A percentile compares a stretch with the other conserved stretches of the same genome.
Evolutionary conservation across 2,797 vertebrate genomes (phyloP).

Genomic region (Sebastes itinus): DNA sequence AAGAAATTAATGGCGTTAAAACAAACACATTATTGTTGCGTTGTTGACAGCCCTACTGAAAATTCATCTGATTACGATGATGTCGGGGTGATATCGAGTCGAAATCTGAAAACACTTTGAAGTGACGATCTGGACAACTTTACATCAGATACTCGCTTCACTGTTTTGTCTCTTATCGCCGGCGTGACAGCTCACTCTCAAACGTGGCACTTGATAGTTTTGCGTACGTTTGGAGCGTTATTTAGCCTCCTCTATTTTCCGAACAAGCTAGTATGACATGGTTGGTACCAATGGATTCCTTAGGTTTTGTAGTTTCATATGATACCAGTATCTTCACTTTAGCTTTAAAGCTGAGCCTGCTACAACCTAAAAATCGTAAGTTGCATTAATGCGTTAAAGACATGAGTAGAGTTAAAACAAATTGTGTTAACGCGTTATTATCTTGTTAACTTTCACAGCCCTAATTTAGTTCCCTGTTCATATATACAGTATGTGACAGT

Average conservation of each 20-base stretch:
- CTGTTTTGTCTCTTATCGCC: constrained; percentile 13
- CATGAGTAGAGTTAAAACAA: fast-evolving
- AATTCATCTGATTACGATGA: not conserved
- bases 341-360: too few relatives aligned
- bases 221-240: not conserved
- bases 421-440: too few relatives aligned
- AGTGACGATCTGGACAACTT: constrained; percentile 13
- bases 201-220: constrained; percentile 47
- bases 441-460: too few relatives aligned
- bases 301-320: too few relatives aligned
- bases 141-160: not conserved
- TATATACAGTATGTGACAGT: constrained; percentile 14
- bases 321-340: too few relatives aligned
- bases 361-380: too few relatives aligned
- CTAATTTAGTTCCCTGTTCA: not conserved
- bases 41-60: not conserved
- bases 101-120: constrained; percentile 7
- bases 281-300: too few relatives aligned
- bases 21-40: too few relatives aligned
- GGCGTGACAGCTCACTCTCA: constrained; percentile 38
- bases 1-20: too few relatives aligned
- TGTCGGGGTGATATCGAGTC: not conserved
- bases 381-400: too few relatives aligned
- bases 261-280: too few relatives aligned
- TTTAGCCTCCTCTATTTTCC: too few relatives aligned